Percentiles rank a stretch among this genome's conserved stretches.
These are phyloP conservation scores for Heteropelma amictum DNA, from an alignment of 2,888 invertebrate genomes.

Conservation along the genomic window DNA sequence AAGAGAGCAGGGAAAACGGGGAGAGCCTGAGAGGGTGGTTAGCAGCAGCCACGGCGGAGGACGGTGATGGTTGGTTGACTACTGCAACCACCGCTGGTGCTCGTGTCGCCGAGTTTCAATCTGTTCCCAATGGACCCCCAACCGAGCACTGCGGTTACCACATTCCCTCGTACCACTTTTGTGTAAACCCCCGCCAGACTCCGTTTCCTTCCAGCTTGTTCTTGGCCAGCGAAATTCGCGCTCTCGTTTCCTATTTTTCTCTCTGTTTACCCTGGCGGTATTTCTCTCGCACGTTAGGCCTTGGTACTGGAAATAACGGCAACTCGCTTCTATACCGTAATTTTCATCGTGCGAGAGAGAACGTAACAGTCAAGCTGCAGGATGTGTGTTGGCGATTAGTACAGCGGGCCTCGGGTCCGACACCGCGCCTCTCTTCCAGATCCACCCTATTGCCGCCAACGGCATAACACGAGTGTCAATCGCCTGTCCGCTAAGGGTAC, in stretches of 20 bases:
- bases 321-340: no score
- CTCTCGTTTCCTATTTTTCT: no score
- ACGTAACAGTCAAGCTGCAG: no score
- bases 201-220: conserved; percentile 2
- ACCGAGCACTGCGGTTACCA: conserved; percentile 70
- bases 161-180: conserved; percentile 61
- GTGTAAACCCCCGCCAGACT: conserved; percentile 62
- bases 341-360: background rate
- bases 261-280: background rate
- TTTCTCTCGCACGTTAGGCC: no score
- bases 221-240: no score
- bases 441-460: background rate
- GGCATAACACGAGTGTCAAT: conserved; percentile 44
- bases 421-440: conserved; percentile 23
- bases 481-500: conserved; percentile 58
- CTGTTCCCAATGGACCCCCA: conserved; percentile 71
- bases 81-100: conserved; percentile 36
- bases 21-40: conserved; percentile 32
- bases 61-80: conserved; percentile 38
- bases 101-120: conserved; percentile 68
- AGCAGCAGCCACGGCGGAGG: conserved; percentile 45
- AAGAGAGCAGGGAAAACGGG: background rate
- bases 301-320: no score
- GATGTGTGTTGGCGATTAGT: conserved; percentile 7
- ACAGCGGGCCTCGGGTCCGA: background rate